phyloP scores from a whole-genome alignment of 2,797 vertebrate genomes.

The Enteromius radiatus region DNA sequence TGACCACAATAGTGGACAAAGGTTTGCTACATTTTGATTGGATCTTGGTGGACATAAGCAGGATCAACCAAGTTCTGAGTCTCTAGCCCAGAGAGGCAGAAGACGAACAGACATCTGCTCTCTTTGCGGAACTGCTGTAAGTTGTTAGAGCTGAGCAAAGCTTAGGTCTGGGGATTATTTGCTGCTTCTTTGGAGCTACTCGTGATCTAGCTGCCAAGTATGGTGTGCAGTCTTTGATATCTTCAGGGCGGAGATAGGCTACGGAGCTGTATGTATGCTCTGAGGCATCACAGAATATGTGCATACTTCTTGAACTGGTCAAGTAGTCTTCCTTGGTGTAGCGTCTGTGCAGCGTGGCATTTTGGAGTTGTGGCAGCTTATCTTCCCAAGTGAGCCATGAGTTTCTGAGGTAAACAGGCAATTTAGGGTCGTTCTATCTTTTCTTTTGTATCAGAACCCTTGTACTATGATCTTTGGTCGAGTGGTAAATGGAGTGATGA shows the following conservation, averaged over 20 bases:
- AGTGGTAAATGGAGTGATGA: not conserved
- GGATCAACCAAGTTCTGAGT: no score
- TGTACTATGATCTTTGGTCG: slow-evolving; percentile 24
- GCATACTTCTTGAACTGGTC: not conserved
- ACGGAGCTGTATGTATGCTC: not conserved
- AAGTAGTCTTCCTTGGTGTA: not conserved
- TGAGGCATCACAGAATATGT: slow-evolving; percentile 2
- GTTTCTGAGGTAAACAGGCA: not conserved
- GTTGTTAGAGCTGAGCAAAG: not conserved
- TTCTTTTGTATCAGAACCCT: not conserved
- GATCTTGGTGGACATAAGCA: no score
- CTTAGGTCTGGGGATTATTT: no score
- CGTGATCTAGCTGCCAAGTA: not conserved
- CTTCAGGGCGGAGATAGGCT: not conserved
- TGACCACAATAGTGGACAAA: no score
- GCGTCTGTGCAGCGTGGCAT: not conserved
- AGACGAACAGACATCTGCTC: no score
- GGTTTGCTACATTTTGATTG: no score
- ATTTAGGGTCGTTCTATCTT: not conserved
- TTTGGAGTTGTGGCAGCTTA: not conserved
- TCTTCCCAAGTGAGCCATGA: not conserved
- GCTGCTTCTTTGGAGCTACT: slow-evolving; percentile 13
- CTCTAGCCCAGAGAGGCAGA: no score
- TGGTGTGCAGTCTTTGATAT: not conserved
- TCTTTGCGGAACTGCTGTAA: not conserved